These are phyloP conservation scores for Genyomyrus donnyi DNA, from an alignment of 2,113 vertebrate species.

Conservation along the genomic window DNA sequence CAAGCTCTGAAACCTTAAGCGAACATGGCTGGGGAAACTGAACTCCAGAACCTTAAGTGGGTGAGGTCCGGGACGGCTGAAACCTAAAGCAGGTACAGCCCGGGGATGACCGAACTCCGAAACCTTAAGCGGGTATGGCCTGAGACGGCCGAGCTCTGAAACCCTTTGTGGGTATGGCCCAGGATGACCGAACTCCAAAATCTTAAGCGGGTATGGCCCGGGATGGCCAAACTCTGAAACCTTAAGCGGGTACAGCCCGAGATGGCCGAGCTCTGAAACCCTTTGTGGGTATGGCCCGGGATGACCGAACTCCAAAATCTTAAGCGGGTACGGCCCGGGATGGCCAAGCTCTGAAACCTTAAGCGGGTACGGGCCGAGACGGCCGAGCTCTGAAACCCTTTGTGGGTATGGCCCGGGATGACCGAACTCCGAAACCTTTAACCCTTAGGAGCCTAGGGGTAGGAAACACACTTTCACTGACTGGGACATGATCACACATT, in stretches of 20 bases:
- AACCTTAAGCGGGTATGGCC: neutral
- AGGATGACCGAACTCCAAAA: neutral
- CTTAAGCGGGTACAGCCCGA: neutral
- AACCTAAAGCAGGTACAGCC: neutral
- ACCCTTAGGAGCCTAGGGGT: no score
- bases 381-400: no score
- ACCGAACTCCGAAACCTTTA: neutral
- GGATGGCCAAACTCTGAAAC: no score
- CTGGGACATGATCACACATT: no score
- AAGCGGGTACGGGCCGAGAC: neutral
- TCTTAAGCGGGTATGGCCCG: neutral
- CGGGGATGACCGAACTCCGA: neutral
- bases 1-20: neutral
- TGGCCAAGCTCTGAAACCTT: neutral
- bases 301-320: neutral
- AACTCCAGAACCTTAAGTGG: neutral
- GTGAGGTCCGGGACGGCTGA: neutral
- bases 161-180: neutral
- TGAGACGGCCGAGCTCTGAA: rapidly evolving
- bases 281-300: no score
- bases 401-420: no score
- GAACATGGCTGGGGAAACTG: neutral
- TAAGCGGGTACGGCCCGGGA: neutral
- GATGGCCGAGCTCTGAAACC: no score
- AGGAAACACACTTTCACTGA: no score